Evolutionary conservation across 2,797 vertebrate genomes (phyloP), one percentile per base, ranked within the genome.

Genomic region (Chrysocyon brachyurus): DNA sequence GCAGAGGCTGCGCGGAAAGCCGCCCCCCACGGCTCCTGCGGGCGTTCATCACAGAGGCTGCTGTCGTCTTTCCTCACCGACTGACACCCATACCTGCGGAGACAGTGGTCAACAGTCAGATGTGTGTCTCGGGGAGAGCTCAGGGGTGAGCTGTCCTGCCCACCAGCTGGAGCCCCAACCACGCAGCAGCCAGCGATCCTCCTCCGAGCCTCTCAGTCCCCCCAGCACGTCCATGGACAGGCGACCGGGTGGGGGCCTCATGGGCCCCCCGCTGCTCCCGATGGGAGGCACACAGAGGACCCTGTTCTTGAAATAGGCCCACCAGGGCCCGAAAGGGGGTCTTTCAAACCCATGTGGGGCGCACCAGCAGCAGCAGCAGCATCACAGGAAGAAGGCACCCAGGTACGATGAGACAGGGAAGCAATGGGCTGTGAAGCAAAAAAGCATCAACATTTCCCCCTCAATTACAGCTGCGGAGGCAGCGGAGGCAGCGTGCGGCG

Each of bases 31-130:
- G 87, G 98, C 97, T 98, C 97, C 98, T 97, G 97, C 59, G 83
- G 89, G 97, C 93, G 96, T 97, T 98, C 98, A 97, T 98, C 98
- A 98, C 31, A 9, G 96, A 95, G 75, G 82, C 86, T 87, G 96
- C 97, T 98, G 97, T 98, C 98, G 92, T 98, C 98, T 82, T 99
- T 98, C 97, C 98, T 97, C 96, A 3, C 6, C 85, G 91, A 95
- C 90, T 84, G 93, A 98, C 97, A 97, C 89, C 87, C 98, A 97
- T 72, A 98, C 98, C 99, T 99, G 96, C 94, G 98, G 63, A 10
- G 17, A 96, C 66, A 92, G 15, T 0, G 1, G 54, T 85, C 94
- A 88, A 63, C 5, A 86, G 87, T 98, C 15, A 78, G 77, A 49
- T 96, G 93, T 95, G 57, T 59, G 87, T 91, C 52, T 57, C 11